These are phyloP conservation scores for Halichondria panicea DNA, from an alignment of 37 sponge, comb jelly and placozoan species.

Conservation along the genomic window DNA sequence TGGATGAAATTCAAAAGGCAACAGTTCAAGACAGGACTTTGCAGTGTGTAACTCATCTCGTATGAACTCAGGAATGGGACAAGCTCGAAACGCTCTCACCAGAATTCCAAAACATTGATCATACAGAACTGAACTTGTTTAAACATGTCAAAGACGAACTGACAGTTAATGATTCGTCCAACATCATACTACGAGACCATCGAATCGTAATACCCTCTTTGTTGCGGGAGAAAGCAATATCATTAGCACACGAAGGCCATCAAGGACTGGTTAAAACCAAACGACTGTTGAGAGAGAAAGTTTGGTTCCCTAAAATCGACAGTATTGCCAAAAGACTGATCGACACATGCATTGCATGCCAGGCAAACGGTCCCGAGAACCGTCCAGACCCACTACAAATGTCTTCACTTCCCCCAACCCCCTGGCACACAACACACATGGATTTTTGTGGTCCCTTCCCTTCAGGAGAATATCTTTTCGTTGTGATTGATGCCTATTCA, in stretches of 20 bases:
- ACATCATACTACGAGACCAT: constrained; percentile 16
- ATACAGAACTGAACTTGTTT: neutral
- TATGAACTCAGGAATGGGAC: neutral
- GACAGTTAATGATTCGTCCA: constrained; percentile 14
- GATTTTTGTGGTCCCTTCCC: constrained; percentile 56
- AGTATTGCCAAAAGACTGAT: neutral
- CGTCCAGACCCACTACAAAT: constrained; percentile 30
- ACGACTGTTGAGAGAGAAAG: constrained; percentile 43
- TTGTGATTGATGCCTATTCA: constrained; percentile 53
- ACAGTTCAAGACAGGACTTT: constrained; percentile 21
- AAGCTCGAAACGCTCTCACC: neutral
- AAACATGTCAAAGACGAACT: neutral
- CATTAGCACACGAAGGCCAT: constrained; percentile 45
- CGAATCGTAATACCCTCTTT: constrained; percentile 29
- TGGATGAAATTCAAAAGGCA: constrained; percentile 28
- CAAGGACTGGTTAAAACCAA: constrained; percentile 36
- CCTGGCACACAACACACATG: constrained; percentile 38
- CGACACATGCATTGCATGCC: constrained; percentile 3
- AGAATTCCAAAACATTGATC: neutral
- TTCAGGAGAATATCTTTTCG: constrained; percentile 46
- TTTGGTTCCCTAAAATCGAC: constrained; percentile 35
- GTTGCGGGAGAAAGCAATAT: constrained; percentile 13
- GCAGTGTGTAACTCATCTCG: neutral
- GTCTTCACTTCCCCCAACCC: constrained; percentile 39
- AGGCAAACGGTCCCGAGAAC: constrained; percentile 2